Conservation (phyloP, 2,113 vertebrate species). For the Himantopus leucocephalus region DNA sequence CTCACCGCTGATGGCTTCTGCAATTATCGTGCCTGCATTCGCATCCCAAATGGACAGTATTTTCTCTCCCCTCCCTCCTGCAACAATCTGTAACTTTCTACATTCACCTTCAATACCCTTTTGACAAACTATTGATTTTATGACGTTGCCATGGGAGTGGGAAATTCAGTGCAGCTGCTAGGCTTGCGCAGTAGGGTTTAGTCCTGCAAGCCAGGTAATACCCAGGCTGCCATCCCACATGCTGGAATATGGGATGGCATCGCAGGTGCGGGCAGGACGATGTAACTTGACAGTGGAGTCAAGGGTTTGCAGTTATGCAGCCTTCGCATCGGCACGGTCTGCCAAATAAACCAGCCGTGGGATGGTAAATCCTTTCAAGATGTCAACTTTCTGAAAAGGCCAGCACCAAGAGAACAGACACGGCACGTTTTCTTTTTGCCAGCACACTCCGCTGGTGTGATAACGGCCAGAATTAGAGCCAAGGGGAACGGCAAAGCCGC, state of each 20-base stretch:
- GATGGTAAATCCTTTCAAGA: not conserved
- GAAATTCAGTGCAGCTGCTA: rapidly evolving
- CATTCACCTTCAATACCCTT: not conserved
- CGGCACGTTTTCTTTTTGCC: not conserved
- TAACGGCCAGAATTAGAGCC: not conserved
- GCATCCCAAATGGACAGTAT: not conserved
- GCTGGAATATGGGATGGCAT: not conserved
- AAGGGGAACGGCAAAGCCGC: not conserved
- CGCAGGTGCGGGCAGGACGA: rapidly evolving
- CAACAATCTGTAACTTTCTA: not conserved
- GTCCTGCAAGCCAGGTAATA: not conserved
- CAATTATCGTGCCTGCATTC: not conserved
- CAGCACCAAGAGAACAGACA: rapidly evolving
- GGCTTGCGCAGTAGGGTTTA: not conserved
- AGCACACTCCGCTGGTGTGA: not conserved
- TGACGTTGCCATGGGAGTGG: not conserved
- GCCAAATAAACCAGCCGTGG: not conserved
- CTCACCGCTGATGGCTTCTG: not conserved
- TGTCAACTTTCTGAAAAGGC: not conserved
- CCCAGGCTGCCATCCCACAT: not conserved
- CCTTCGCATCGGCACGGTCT: rapidly evolving
- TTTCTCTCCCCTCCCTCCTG: not conserved
- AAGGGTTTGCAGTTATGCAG: not conserved
- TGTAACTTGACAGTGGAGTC: not conserved
- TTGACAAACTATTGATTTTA: not conserved